Evolutionary conservation across 2,797 vertebrate genomes (phyloP), one percentile per base, ranked within the genome.

Genomic region (Okamejei kenojei): DNA sequence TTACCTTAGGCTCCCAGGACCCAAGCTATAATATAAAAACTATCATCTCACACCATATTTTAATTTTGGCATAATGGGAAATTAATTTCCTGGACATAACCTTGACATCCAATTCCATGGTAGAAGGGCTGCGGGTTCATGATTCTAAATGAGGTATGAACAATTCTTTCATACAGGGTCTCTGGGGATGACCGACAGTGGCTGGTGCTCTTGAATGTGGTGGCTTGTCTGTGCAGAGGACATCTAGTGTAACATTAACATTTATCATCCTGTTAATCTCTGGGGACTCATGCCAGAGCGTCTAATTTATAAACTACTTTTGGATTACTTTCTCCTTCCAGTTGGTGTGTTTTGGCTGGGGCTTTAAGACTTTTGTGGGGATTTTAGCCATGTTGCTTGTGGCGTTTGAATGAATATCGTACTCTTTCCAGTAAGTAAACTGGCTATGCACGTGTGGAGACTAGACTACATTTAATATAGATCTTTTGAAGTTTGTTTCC

Each of bases 21-120:
- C 82, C 13, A 58, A 19, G 61, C 26, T 15, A 61, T 29, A 15
- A n/a, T 32, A n/a, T 63, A 86, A 86, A 86, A 63, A 13, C 82
- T 63, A n/a, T n/a, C 54, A 54, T 29, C 82, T 84, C 82, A 63
- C 1, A 11, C 2, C 13, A 29, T 86, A 86, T 86, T 63, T n/a
- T 84, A 84, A 73, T 90, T 90, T 45, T 26, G 19, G 65, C 35
- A 32, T 71, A 90, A 73, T 8, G 17, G 68, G 65, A 38, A 38
- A 73, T 73, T 90, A 90, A 90, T 71, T 90, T 90, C 88, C 35
- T 68, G 35, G 19, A 26, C 21, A 74, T 73, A 91, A 74, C 88
- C 65, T 91, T 91, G 68, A 91, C 23, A 91, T 45, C 35, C 35
- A 73, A 19, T 90, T 38, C 21, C 32, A 71, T 71, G 19, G 21